Base-by-base conservation (phyloP, 2,113 vertebrate species). In the Tenebrosternarchus preto region DNA sequence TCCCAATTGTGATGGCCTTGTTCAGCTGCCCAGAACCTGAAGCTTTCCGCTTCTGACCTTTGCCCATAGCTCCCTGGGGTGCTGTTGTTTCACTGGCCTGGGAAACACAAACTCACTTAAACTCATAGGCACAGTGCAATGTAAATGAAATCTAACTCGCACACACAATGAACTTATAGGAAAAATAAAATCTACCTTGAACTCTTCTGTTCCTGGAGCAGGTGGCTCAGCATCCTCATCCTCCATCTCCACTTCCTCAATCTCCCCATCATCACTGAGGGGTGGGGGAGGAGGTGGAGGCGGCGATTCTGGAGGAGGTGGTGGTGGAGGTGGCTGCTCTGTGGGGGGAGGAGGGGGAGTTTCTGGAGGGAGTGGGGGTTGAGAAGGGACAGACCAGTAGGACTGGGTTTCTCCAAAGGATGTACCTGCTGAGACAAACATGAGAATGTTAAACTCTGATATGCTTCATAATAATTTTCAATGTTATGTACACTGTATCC, bases 221-320 rank as follows among this genome's bases (percentile, higher is more conserved):
- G 97, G 97, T 0, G 97, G 96, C 80, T 98, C 97, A 64, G 94
- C 93, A 2, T 95, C 95, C 33, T 98, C 97, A 46, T 97, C 96
- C 86, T 99, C 96, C 97, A 99, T 99, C 87, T 99, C 97, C 70
- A 98, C 97, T 86, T 99, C 97, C 88, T 97, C 95, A 66, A 98
- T 98, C 86, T 98, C 96, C 0, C 92, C 91, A 0, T 98, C 95
- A 76, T 96, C 97, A 1, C 92, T 93, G 1, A 95, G 95, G 0
- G 96, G 96, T 0, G 95, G 95, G 0, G 95, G 95, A 0, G 95
- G 86, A 0, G 96, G 83, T 0, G 95, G 84, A 0, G 94, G 92
- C 0, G 96, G 85, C 0, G 96, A 90, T 75, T 91, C 91, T 2
- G 95, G 90, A 0, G 96, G 90, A 0, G 95, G 90, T 0, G 96